phyloP scores from a whole-genome alignment of 2,888 invertebrate genomes.

The Folsomia manolachei region DNA sequence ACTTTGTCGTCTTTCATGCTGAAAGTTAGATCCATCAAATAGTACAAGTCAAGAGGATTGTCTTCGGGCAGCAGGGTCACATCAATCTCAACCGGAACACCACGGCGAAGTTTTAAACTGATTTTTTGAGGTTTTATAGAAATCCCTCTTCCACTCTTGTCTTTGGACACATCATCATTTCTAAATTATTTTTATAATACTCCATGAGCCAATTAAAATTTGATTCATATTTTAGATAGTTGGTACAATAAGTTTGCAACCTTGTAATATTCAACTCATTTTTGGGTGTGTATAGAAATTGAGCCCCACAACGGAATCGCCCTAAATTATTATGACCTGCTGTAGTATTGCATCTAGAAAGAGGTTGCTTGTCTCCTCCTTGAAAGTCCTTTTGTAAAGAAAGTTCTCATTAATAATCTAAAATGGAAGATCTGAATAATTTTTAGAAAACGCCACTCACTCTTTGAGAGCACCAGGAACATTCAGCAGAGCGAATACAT shows the following conservation, averaged over 20 bases:
- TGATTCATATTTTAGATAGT: not conserved
- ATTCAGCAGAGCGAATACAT: conserved; percentile 27
- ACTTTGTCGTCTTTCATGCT: conserved; percentile 40
- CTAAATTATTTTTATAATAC: conserved; percentile 6
- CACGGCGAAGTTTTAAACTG: conserved; percentile 19
- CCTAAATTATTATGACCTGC: conserved; percentile 8
- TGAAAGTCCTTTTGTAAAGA: conserved; percentile 19
- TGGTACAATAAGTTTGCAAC: not conserved
- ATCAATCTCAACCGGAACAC: conserved; percentile 17
- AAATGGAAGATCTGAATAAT: not conserved
- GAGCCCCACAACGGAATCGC: conserved; percentile 14
- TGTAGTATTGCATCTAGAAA: conserved; percentile 26
- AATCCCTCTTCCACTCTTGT: not conserved
- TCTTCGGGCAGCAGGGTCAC: conserved; percentile 29
- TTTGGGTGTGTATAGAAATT: not conserved
- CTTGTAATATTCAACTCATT: not conserved
- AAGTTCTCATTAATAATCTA: not conserved
- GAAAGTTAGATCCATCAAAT: conserved; percentile 34
- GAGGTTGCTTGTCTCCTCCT: conserved; percentile 22
- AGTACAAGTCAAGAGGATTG: conserved; percentile 40
- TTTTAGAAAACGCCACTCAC: conserved; percentile 19
- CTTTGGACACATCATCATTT: not conserved
- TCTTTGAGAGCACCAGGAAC: conserved; percentile 36
- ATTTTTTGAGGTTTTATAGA: conserved; percentile 29
- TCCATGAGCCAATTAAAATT: no score